Conservation (phyloP, 2,888 invertebrate species). For the Antheraea assamensis region DNA sequence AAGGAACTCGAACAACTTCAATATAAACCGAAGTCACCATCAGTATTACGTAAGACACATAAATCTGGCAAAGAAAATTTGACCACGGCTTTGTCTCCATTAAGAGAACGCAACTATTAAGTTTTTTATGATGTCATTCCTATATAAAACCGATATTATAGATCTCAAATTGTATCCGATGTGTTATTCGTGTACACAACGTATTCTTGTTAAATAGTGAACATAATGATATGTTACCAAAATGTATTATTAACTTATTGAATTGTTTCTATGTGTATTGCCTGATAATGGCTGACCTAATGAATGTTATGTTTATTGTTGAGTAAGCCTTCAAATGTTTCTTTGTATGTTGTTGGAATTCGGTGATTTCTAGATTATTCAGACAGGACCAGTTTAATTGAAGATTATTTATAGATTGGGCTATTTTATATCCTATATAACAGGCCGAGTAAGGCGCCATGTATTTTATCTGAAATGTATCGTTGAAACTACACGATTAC, state of each 20-base stretch:
- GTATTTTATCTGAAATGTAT: background rate
- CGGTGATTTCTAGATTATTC: no score
- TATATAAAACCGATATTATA: background rate
- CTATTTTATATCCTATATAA: background rate
- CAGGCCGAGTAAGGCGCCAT: background rate
- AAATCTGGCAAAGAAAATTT: constrained; percentile 76
- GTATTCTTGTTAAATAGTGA: background rate
- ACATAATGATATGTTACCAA: background rate
- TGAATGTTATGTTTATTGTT: background rate
- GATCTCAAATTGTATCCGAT: background rate
- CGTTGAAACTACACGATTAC: background rate
- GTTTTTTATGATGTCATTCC: background rate
- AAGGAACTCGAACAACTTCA: constrained; percentile 64
- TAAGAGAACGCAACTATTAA: constrained; percentile 69
- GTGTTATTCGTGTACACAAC: background rate
- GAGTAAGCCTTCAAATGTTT: background rate
- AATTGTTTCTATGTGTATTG: background rate
- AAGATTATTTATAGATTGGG: background rate
- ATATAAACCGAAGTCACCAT: constrained; percentile 68
- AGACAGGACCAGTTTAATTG: no score
- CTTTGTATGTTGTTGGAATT: background rate
- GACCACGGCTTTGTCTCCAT: constrained; percentile 66
- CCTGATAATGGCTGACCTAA: no score
- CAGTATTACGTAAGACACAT: constrained; percentile 59
- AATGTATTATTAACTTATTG: background rate